Evolutionary conservation across 1,140 invertebrate species (phyloP), one percentile per base, ranked within the genome.

Genomic region (Euborellia annulipes): DNA sequence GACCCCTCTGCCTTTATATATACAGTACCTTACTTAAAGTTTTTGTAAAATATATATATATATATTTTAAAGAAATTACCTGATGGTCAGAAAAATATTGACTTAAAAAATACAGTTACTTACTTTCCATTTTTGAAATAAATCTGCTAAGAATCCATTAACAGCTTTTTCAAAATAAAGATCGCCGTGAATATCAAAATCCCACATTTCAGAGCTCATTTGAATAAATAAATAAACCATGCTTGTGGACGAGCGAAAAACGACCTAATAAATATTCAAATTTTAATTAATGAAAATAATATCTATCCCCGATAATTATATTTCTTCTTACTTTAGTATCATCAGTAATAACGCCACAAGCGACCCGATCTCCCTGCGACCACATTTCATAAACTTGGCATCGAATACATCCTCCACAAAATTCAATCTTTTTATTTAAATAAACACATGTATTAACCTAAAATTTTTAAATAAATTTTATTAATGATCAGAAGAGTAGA

Each of bases 121-220:
- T 65, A 76, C 79, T 69, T 92, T 93, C 95, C 94, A 99, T 59
- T 93, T 94, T 50, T 81, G 78, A 73, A 98, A 98, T n/a, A 99
- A 71, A 66, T 98, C 92, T 2, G 85, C 76, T 8, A 98, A 64
- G 62, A 98, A 98, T 8, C 94, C 93, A 70, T 96, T 93, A 0
- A 95, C 86, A 41, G 91, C 89, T 58, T 88, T 89, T 63, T 89
- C 86, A 70, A 95, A 96, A 61, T 98, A 98, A 9, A 98, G 65
- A 67, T 98, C 94, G 3, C 95, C 95, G 62, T 96, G 87, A 48
- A 95, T 88, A 67, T 98, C 93, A 74, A 96, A 96, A 57, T 98
- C 90, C 94, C 94, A 98, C 95, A 99, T 99, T 73, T 98, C 95
- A 2, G 85, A 88, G 52, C 91, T 96, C 92, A 99, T 97, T 74